Base-by-base conservation (phyloP, 1,140 invertebrate genomes). In the Tetranychus cinnabarinus region DNA sequence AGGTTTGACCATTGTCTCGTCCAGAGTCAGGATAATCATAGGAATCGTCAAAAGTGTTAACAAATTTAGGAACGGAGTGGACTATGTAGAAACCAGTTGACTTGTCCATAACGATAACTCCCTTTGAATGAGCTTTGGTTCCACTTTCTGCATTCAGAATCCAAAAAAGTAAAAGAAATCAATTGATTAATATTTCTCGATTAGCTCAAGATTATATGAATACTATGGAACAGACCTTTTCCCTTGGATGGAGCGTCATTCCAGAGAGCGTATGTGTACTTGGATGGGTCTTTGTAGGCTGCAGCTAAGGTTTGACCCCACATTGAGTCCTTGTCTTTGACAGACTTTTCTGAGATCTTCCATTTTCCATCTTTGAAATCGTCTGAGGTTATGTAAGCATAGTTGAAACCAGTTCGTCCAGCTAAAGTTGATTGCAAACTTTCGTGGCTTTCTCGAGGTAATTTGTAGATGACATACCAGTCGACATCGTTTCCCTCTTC, bases 51-150 rank as follows among this genome's bases (percentile, higher is more conserved):
- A 13, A 71, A 68, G 33, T 56, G 10, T 12, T 6, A 36, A 52
- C 31, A 36, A 82, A 95, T 66, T 80, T 77, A 0, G 90, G 90
- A 12, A 90, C 84, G 58, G 88, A 93, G 71, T 95, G 90, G 23
- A 92, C 78, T 52, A 96, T 68, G 88, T 89, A 96, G 66, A 91
- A 80, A 2, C 88, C 88, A 42, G 77, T 76, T 5, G 76, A 70
- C 10, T n/a, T 72, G 65, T 86, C 79, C 23, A 81, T 80, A 6
- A 82, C 75, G 15, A 93, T 70, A 1, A 84, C 79, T 2, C 90
- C 75, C 73, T 65, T 62, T 13, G 61, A 45, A 54, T 67, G 66
- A n/a, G 61, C 58, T 23, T 42, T 42, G 39, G 39, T 42, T 6
- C 39, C 39, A 42, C 39, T 42, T 42, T 42, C 39, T 42, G 23